Percentiles rank a stretch among this genome's conserved stretches.
Evolutionary conservation across 2,113 vertebrate species (phyloP).

Genomic region (Bothrops jararaca): DNA sequence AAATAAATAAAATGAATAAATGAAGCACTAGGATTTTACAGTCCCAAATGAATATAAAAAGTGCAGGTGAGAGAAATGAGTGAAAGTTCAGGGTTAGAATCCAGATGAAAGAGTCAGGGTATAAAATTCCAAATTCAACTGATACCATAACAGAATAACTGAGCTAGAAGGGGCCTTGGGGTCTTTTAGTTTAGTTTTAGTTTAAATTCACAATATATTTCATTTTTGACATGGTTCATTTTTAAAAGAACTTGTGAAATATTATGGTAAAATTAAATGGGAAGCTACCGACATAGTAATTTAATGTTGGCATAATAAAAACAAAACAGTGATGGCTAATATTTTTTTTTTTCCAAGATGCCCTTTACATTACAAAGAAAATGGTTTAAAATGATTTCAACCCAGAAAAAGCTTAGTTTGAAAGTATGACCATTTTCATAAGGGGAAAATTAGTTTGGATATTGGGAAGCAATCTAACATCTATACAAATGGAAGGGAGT

Average conservation of each 20-base stretch:
- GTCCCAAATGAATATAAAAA: too few relatives aligned
- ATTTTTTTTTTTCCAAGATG: background rate
- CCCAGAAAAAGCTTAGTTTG: background rate
- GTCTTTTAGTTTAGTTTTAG: too few relatives aligned
- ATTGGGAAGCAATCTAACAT: background rate
- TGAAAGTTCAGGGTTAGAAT: too few relatives aligned
- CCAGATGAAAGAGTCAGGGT: too few relatives aligned
- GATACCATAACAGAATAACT: too few relatives aligned
- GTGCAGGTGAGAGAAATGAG: too few relatives aligned
- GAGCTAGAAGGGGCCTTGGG: too few relatives aligned
- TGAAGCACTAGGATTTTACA: too few relatives aligned
- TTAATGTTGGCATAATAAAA: background rate
- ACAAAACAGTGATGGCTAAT: background rate
- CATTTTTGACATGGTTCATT: background rate
- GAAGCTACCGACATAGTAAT: background rate
- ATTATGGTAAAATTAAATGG: background rate
- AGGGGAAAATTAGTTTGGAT: background rate
- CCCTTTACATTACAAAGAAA: background rate
- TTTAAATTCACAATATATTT: background rate
- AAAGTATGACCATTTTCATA: background rate
- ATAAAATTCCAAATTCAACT: too few relatives aligned
- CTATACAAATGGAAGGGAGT: background rate
- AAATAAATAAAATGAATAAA: too few relatives aligned
- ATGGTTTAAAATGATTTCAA: background rate
- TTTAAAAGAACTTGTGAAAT: background rate